phyloP scores from a whole-genome alignment of 2,797 vertebrate genomes.

The Darevskia mixta region DNA sequence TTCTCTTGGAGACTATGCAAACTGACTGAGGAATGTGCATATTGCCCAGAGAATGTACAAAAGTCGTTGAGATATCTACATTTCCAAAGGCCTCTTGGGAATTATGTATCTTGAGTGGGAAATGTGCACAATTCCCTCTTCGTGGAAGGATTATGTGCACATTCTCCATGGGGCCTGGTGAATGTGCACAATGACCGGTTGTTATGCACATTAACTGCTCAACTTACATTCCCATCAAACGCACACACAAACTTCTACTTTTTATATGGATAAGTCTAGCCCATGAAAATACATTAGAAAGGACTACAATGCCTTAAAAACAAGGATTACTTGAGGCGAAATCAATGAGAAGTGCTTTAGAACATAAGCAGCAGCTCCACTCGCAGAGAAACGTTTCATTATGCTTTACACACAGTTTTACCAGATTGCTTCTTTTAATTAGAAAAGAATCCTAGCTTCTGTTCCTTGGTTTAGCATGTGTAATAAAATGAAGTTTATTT shows the following conservation, averaged over 20 bases:
- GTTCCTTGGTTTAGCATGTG: constrained; percentile 72
- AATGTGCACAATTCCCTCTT: too few species aligned
- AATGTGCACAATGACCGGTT: too few species aligned
- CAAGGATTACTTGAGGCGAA: constrained; percentile 51
- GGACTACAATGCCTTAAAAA: constrained; percentile 43
- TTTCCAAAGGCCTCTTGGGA: too few species aligned
- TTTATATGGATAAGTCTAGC: neutral
- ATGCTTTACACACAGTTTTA: constrained; percentile 68
- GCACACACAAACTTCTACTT: neutral
- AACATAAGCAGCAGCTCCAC: constrained; percentile 59
- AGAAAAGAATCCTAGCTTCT: constrained; percentile 71
- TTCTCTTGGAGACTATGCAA: too few species aligned
- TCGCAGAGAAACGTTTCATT: constrained; percentile 68
- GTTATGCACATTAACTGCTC: too few species aligned
- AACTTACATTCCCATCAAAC: too few species aligned
- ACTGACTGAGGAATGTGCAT: too few species aligned
- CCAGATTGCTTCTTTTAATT: constrained; percentile 76
- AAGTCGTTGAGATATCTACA: too few species aligned
- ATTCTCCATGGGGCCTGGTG: too few species aligned
- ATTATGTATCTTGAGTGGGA: too few species aligned
- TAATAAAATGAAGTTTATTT: constrained; percentile 82
- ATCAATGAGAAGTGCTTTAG: constrained; percentile 57
- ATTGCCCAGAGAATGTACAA: too few species aligned
- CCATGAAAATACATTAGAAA: constrained; percentile 57
- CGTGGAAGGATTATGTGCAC: too few species aligned